Evolutionary conservation across 2,888 invertebrate species (phyloP), one percentile per base, ranked within the genome.

Genomic region (Cantharis lateralis): DNA sequence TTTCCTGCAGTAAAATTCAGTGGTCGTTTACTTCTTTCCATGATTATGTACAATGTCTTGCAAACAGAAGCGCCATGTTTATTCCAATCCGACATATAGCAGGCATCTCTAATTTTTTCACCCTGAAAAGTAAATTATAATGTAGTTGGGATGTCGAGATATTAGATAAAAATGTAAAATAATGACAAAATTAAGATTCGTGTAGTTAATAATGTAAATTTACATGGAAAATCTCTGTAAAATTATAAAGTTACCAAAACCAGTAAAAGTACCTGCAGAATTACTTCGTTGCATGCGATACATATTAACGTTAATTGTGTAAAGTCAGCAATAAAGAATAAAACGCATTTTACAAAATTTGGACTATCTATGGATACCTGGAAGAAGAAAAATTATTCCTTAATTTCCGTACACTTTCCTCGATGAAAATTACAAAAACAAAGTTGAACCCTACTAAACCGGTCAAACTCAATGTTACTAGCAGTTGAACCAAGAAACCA

Each of bases 1-100:
- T 64, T 62, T 66, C 63, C 63, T 48, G 71, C 71, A 18, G 71
- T 63, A 16, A 71, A 63, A n/a, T 11, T 2, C 3, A 71, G 15
- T 10, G 71, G 71, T 7, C 71, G 71, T 32, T 71, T 71, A 1
- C 28, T 62, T 71, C 71, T 62, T 28, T 71, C 71, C 71, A 71
- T 71, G 28, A 71, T 71, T 9, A 71, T 71, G 11, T 62, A 28
- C 16, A 71, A 63, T 9, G 71, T 28, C 10, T 71, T 71, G 10
- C 64, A n/a, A 18, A 71, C 71, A 9, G 63, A 15, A n/a, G 63
- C 1, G 15, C 64, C 32, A n/a, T 20, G 24, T 1, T 71, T 10
- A 3, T 11, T 11, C 71, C 71, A 71, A 18, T 32, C 15, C 1
- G 32, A 62, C 71, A 71, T 71, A n/a, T 71, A 71, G 15, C 63